A percentile compares a stretch with the other conserved stretches of the same genome.
phyloP scores from a whole-genome alignment of 2,888 invertebrate species.

The Dryomyza anilis region DNA sequence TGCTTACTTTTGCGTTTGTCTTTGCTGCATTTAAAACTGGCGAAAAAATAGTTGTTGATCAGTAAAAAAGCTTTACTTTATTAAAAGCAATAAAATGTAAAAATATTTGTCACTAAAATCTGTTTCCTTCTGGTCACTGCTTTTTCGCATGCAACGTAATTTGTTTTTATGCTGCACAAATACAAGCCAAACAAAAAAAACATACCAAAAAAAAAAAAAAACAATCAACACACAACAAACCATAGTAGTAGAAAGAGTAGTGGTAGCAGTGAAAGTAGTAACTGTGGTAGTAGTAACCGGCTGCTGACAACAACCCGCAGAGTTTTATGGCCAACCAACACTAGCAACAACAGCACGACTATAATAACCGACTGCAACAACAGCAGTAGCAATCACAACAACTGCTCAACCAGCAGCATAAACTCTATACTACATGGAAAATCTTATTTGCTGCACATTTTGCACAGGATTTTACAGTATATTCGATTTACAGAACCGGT shows the following conservation, averaged over 20 bases:
- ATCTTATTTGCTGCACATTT: background rate
- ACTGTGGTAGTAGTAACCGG: background rate
- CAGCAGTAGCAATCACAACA: conserved; percentile 38
- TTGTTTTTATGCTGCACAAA: too few relatives aligned
- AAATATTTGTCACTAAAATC: too few relatives aligned
- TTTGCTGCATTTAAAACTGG: background rate
- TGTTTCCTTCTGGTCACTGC: too few relatives aligned
- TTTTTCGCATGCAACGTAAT: background rate
- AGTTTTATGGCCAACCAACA: conserved; percentile 19
- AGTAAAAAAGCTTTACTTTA: too few relatives aligned
- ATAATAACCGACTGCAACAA: too few relatives aligned
- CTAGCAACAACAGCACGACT: conserved; percentile 26
- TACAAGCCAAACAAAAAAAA: background rate
- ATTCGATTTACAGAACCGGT: too few relatives aligned
- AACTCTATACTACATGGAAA: background rate
- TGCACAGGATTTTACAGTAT: too few relatives aligned
- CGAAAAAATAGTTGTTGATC: background rate
- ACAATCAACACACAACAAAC: background rate
- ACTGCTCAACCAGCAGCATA: conserved; percentile 20
- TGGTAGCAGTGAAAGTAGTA: too few relatives aligned
- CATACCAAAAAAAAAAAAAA: background rate
- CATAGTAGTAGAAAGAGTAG: background rate
- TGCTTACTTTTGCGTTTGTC: too few relatives aligned
- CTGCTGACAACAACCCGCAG: background rate
- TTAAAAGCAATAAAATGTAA: too few relatives aligned